These are phyloP conservation scores for Hafferia zeledoni DNA, from an alignment of 2,797 vertebrate species.

Conservation along the genomic window DNA sequence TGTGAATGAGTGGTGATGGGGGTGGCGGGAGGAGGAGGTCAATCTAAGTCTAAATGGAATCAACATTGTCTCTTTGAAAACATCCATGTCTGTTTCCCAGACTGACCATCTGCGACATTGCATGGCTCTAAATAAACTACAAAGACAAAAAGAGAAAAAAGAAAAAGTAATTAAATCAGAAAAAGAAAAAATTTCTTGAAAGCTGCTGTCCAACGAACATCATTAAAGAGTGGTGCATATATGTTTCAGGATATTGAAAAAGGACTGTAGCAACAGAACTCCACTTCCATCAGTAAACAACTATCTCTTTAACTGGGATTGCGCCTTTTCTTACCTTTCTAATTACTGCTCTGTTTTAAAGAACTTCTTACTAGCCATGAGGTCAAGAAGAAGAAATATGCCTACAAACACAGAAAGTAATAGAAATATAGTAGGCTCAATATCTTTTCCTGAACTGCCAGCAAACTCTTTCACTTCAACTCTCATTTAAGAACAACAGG, in stretches of 20 bases:
- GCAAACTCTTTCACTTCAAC: background rate
- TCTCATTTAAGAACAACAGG: background rate
- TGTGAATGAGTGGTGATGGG: conserved; percentile 45
- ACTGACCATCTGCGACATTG: conserved; percentile 74
- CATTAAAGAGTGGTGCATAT: background rate
- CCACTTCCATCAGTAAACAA: background rate
- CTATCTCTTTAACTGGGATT: background rate
- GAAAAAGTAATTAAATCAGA: conserved; percentile 45
- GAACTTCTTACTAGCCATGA: background rate
- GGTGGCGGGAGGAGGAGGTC: conserved; percentile 41
- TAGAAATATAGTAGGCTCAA: background rate
- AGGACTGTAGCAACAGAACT: background rate
- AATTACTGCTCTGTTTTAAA: background rate
- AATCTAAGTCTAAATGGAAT: conserved; percentile 68
- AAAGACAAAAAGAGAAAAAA: conserved; percentile 51
- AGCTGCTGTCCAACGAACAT: background rate
- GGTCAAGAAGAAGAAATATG: background rate
- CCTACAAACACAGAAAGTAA: background rate
- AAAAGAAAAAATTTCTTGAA: conserved; percentile 5
- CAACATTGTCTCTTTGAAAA: conserved; percentile 74
- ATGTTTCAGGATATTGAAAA: background rate
- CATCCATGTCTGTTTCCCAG: conserved; percentile 67
- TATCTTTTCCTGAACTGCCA: background rate
- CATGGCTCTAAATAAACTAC: conserved; percentile 63
- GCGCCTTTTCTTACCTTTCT: background rate